Evolutionary conservation across 1,140 invertebrate species (phyloP), one percentile per base, ranked within the genome.

Genomic region (Hypothenemus hampei): DNA sequence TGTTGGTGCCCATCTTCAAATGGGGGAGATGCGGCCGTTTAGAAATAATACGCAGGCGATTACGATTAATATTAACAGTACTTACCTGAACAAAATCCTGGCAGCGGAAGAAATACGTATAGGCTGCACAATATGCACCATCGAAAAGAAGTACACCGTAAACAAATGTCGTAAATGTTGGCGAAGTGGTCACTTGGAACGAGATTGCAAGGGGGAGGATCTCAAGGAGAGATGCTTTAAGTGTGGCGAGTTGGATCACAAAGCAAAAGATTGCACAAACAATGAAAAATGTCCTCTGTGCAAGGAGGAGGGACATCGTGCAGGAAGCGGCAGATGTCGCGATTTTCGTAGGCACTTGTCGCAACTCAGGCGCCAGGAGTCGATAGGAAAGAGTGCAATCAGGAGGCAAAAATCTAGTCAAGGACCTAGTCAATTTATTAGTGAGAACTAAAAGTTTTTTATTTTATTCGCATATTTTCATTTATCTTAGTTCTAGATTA

Each of bases 241-340:
- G 64, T 35, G 52, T 45, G 3, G 55, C 45, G 1, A 53, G 39
- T 10, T 64, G 61, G 62, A 26, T 39, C 3, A 26, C 15, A 1
- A 58, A 62, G 3, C 20, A 60, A 8, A 20, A 39, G n/a, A 31
- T 11, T 7, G n/a, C 31, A 18, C n/a, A 7, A n/a, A 13, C 45
- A 20, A 40, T 7, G 13, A 20, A 13, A 40, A 18, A 40, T 44
- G 20, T 18, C 18, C 20, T 3, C 19, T 24, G 1, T 23, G 20
- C n/a, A 44, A 44, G n/a, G 18, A 11, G 4, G 19, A 23, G 19
- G 24, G 36, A 73, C 46, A 67, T 69, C 15, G 60, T 66, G 0
- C 70, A 68, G 66, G 74, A 70, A 72, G 65, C 69, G 0, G 60
- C 59, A 51, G 20, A n/a, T 31, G 1, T 31, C 55, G 13, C 3